phyloP scores from a whole-genome alignment of 2,113 vertebrate species.

The Lanius ludovicianus region DNA sequence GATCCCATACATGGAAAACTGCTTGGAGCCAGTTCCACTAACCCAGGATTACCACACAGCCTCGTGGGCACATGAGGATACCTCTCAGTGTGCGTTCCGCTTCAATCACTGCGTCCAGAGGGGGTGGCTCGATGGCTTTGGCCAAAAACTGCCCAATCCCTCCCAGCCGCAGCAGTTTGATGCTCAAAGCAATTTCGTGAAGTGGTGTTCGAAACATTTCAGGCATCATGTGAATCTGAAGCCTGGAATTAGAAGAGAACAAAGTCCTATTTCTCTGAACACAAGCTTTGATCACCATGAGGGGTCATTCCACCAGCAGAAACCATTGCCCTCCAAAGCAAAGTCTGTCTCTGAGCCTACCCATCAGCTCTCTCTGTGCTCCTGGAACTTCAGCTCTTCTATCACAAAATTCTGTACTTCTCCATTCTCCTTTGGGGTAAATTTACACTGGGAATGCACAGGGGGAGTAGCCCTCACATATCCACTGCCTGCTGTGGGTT shows the following conservation, averaged over 20 bases:
- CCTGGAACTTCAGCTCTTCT: not conserved
- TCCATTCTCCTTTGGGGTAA: not conserved
- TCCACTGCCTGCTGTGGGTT: not conserved
- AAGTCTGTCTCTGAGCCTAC: not conserved
- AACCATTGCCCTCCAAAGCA: not conserved
- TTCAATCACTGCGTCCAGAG: slow-evolving; percentile 94
- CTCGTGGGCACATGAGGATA: not conserved
- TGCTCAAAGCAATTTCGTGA: slow-evolving; percentile 92
- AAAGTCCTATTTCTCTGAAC: not conserved
- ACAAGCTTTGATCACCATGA: not conserved
- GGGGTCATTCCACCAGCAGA: not conserved
- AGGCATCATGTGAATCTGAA: slow-evolving; percentile 93
- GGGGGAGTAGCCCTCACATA: not conserved
- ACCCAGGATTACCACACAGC: not conserved
- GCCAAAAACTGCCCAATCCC: slow-evolving; percentile 92
- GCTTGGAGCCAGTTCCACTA: not conserved
- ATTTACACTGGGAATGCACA: not conserved
- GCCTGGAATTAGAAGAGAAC: slow-evolving; percentile 62
- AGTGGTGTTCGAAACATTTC: slow-evolving; percentile 95
- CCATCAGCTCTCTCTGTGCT: not conserved
- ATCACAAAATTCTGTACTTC: not conserved
- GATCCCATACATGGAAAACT: rapidly evolving
- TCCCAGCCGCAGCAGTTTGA: slow-evolving; percentile 90
- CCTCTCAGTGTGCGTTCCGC: slow-evolving; percentile 90
- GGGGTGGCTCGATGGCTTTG: slow-evolving; percentile 96